phyloP scores from a whole-genome alignment of 2,113 vertebrate species.

The Semicossyphus pulcher region DNA sequence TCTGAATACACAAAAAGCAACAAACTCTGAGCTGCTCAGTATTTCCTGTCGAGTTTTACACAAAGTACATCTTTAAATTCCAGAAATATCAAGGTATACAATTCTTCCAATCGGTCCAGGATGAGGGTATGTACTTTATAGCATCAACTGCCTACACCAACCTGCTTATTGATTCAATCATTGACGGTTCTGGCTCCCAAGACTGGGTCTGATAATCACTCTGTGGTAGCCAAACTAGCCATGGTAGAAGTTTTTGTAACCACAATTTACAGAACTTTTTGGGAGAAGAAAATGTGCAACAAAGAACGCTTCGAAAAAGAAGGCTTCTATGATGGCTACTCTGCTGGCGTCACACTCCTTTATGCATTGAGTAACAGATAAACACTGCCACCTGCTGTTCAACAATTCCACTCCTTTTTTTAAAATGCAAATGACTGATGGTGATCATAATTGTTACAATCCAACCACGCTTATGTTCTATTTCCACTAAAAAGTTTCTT shows the following conservation, averaged over 20 bases:
- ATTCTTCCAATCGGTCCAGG: constrained; percentile 24
- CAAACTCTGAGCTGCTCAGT: constrained; percentile 7
- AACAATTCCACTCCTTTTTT: constrained; percentile 35
- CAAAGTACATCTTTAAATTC: background rate
- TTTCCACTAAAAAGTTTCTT: too few species aligned
- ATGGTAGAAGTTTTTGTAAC: constrained; percentile 32
- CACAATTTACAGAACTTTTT: background rate
- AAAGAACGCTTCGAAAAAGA: background rate
- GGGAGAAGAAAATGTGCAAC: background rate
- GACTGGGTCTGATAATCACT: background rate
- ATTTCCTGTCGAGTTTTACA: constrained; percentile 3
- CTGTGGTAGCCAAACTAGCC: constrained; percentile 14
- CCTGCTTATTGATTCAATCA: constrained; percentile 33
- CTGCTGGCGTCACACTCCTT: constrained; percentile 14
- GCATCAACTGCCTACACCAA: constrained; percentile 54
- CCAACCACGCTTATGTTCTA: background rate
- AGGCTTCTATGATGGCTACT: constrained; percentile 28
- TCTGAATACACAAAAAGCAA: constrained; percentile 45
- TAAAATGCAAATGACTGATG: too few species aligned
- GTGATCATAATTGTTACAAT: constrained; percentile 6
- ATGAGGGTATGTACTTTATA: constrained; percentile 57
- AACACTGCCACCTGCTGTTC: constrained; percentile 82
- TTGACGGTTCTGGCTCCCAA: background rate
- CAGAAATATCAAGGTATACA: background rate
- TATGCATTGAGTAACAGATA: constrained; percentile 42